Conservation (phyloP, 23 tunicate genomes). For the Styela plicata region DNA sequence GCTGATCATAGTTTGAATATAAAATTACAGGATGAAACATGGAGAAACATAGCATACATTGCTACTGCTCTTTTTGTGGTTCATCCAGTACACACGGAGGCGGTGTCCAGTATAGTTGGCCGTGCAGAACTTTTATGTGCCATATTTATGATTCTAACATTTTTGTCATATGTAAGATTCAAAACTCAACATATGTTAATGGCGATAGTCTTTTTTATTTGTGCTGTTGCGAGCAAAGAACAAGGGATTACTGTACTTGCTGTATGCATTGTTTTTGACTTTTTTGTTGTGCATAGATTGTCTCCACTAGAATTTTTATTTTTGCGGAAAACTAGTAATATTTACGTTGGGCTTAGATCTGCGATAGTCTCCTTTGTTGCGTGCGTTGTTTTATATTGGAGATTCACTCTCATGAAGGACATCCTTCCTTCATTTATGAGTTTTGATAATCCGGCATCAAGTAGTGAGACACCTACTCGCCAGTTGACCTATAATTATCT, state of each 20-base stretch:
- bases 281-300: constrained; percentile 40
- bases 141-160: constrained; percentile 56
- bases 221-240: constrained; percentile 71
- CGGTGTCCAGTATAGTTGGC: constrained; percentile 86
- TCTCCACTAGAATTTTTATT: neutral
- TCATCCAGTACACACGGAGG: constrained; percentile 85
- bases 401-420: constrained; percentile 54
- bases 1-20: neutral
- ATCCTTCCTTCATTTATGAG: constrained; percentile 61
- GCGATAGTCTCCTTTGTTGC: constrained; percentile 15
- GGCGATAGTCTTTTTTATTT: constrained; percentile 34
- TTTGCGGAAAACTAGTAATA: constrained; percentile 20
- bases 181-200: constrained; percentile 31
- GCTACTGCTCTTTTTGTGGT: constrained; percentile 70
- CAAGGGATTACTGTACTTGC: constrained; percentile 82
- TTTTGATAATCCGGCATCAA: constrained; percentile 83
- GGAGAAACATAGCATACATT: constrained; percentile 3
- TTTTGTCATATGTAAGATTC: constrained; percentile 42
- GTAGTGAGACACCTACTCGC: constrained; percentile 46
- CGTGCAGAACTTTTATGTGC: constrained; percentile 87
- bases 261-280: constrained; percentile 53
- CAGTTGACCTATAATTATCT: constrained; percentile 70
- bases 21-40: neutral
- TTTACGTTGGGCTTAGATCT: constrained; percentile 5
- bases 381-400: constrained; percentile 20